Conservation (phyloP, 2,888 invertebrate genomes). For the Harpalus rubripes region DNA sequence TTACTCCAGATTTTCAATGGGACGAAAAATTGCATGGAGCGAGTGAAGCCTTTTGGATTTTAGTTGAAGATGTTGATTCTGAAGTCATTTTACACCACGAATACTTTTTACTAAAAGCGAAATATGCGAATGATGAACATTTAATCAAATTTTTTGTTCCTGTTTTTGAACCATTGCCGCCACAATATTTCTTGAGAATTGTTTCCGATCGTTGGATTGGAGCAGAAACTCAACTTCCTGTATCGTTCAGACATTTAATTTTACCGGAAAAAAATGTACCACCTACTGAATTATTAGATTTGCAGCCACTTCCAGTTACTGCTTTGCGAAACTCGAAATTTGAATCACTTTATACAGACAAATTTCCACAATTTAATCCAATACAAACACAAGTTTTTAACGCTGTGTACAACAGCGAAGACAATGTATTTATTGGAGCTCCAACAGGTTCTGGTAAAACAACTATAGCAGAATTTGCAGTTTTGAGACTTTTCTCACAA, state of each 20-base stretch:
- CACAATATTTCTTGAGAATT: slow-evolving; percentile 96
- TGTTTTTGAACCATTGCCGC: slow-evolving; percentile 98
- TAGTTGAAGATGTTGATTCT: slow-evolving; percentile 92
- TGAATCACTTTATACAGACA: slow-evolving; percentile 91
- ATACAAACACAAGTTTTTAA: slow-evolving; percentile 99
- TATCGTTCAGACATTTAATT: slow-evolving; percentile 97
- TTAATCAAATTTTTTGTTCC: slow-evolving; percentile 98
- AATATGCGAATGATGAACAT: slow-evolving; percentile 96
- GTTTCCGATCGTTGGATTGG: slow-evolving; percentile 96
- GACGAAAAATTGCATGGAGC: slow-evolving; percentile 94
- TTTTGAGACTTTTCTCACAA: slow-evolving; percentile 90
- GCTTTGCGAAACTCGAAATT: slow-evolving; percentile 93
- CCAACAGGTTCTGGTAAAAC: slow-evolving; percentile 96
- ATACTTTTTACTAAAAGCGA: slow-evolving; percentile 93
- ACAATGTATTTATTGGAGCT: slow-evolving; percentile 97
- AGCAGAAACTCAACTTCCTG: slow-evolving; percentile 96
- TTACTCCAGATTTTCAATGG: slow-evolving; percentile 99
- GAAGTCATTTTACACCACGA: slow-evolving; percentile 97
- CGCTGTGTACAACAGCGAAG: slow-evolving; percentile 98
- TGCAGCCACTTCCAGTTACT: slow-evolving; percentile 96
- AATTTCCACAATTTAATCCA: slow-evolving; percentile 97
- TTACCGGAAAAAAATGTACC: slow-evolving; percentile 99
- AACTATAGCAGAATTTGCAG: slow-evolving; percentile 96
- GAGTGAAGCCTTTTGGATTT: slow-evolving; percentile 93
- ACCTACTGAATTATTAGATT: slow-evolving; percentile 96